These are phyloP conservation scores for Crematogaster levior DNA, from an alignment of 2,888 invertebrate genomes.

Conservation along the genomic window DNA sequence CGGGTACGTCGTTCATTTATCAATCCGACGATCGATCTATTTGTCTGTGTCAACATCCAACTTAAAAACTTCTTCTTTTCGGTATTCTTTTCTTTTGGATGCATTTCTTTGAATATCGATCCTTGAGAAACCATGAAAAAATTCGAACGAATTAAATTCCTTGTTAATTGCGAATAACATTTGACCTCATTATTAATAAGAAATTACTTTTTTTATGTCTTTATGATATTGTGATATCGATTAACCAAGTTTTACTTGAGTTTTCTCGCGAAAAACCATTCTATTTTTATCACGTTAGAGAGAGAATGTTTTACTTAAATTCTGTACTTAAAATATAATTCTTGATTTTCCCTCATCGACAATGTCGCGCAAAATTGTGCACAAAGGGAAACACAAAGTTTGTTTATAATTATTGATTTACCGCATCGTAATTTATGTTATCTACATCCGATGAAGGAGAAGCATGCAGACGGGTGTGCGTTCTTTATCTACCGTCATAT, in stretches of 20 bases:
- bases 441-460: conserved; percentile 31
- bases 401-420: conserved; percentile 45
- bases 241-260: too few species aligned
- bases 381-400: background rate
- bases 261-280: too few species aligned
- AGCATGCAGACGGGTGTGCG: conserved; percentile 4
- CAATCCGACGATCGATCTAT: conserved; percentile 78
- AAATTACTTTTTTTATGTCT: too few species aligned
- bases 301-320: background rate
- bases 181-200: background rate
- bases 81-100: conserved; percentile 4
- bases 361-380: background rate
- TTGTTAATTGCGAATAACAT: background rate
- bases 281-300: too few species aligned
- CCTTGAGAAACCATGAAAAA: conserved; percentile 10
- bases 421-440: conserved; percentile 34
- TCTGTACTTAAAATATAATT: background rate
- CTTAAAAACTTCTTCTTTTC: conserved; percentile 71
- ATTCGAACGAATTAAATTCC: conserved; percentile 1
- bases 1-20: conserved; percentile 74
- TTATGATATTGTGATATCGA: too few species aligned
- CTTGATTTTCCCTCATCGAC: background rate
- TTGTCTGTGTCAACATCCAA: conserved; percentile 79
- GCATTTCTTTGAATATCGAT: conserved; percentile 35
- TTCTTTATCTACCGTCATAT: conserved; percentile 50